Percentiles rank a stretch among this genome's conserved stretches.
Evolutionary conservation across 2,888 invertebrate genomes (phyloP).

Genomic region (Hydraecia micacea): DNA sequence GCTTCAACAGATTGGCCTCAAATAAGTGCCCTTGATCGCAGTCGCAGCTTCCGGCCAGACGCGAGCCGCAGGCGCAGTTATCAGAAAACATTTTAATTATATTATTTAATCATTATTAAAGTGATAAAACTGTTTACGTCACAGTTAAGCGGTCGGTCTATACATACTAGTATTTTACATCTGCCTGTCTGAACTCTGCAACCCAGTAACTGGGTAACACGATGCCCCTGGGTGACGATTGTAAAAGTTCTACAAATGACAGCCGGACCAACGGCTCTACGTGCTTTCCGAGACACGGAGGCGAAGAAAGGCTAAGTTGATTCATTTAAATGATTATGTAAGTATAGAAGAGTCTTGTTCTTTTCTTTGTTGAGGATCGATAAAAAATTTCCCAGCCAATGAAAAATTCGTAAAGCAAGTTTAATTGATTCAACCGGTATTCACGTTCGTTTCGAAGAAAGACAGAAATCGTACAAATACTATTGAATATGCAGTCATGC

Average conservation of each 20-base stretch:
- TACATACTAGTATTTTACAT: background rate
- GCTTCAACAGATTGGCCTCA: background rate
- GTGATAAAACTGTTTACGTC: background rate
- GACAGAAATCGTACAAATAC: background rate
- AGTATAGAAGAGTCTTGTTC: too few species aligned
- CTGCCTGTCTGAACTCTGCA: background rate
- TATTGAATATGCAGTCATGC: background rate
- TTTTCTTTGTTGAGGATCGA: too few species aligned
- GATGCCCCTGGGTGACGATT: too few species aligned
- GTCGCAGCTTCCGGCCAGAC: constrained; percentile 34
- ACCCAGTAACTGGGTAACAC: background rate
- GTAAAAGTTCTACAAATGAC: too few species aligned
- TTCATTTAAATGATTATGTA: too few species aligned
- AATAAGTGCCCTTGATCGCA: constrained; percentile 27
- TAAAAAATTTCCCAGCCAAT: too few species aligned
- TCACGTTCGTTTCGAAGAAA: constrained; percentile 13
- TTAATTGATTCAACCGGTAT: background rate
- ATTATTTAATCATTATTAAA: background rate
- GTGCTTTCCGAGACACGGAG: too few species aligned
- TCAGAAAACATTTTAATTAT: constrained; percentile 9
- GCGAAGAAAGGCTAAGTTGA: too few species aligned
- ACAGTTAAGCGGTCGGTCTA: background rate
- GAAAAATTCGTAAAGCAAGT: background rate
- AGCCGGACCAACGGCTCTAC: too few species aligned
- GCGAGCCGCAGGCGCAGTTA: background rate